Conservation (phyloP, 2,888 invertebrate genomes). For the Sinotaia quadrata region DNA sequence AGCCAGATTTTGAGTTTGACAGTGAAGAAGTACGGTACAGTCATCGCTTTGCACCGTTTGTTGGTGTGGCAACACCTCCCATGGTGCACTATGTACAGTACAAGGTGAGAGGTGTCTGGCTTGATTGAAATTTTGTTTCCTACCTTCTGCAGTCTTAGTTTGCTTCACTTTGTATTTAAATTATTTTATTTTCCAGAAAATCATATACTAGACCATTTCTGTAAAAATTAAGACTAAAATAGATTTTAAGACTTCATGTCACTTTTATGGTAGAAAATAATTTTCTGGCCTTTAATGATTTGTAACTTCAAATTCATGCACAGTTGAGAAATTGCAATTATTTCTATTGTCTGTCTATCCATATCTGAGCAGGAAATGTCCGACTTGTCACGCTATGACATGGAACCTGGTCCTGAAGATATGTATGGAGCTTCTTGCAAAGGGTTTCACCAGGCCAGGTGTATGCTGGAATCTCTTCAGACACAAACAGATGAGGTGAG, state of each 20-base stretch:
- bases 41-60: conserved; percentile 92
- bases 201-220: too few relatives aligned
- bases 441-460: conserved; percentile 92
- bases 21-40: conserved; percentile 93
- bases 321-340: too few relatives aligned
- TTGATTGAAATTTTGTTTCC: not conserved
- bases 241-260: too few relatives aligned
- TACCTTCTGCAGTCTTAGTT: not conserved
- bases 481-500: conserved; percentile 85
- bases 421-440: conserved; percentile 87
- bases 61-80: conserved; percentile 88
- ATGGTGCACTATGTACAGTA: conserved; percentile 84
- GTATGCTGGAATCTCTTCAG: conserved; percentile 86
- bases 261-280: too few relatives aligned
- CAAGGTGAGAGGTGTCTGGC: conserved; percentile 66
- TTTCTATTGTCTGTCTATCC: too few relatives aligned
- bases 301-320: too few relatives aligned
- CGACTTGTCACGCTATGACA: conserved; percentile 66
- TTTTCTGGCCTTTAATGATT: too few relatives aligned
- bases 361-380: conserved; percentile 91
- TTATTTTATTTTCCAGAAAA: too few relatives aligned
- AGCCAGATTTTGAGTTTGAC: conserved; percentile 91
- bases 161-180: not conserved
- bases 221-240: too few relatives aligned
- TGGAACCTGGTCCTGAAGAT: conserved; percentile 66